Evolutionary conservation across 2,888 invertebrate species (phyloP), one percentile per base, ranked within the genome.

Genomic region (Perizoma flavofasciatum): DNA sequence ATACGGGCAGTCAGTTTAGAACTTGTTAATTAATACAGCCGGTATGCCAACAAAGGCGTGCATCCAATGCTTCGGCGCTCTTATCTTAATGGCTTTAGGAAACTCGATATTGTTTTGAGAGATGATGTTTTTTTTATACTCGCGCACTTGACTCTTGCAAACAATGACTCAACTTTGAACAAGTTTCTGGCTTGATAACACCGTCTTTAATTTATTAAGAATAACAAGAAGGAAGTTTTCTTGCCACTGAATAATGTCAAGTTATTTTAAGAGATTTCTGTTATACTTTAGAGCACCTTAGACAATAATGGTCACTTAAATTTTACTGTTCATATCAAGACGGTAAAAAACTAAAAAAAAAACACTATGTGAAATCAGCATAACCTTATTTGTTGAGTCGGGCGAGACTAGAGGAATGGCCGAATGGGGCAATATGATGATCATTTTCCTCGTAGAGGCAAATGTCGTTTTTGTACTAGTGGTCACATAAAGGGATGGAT

Each of bases 31-130:
- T 86, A 86, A 22, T 22, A 7, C 81, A 78, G 73, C 72, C 72
- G 71, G 75, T 71, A 70, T 71, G 70, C 71, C 69, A 78, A 83
- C 83, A 86, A 85, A 78, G 75, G 74, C 71, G 70, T 63, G 73
- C 77, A 69, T 82, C 81, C 78, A 75, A 77, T 81, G 80, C 79
- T 86, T 88, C 86, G 86, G 85, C 84, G 76, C 7, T 78, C 80
- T 89, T 88, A 89, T 88, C 88, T 88, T 89, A 89, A 90, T 89
- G 88, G 86, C 88, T 89, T 88, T 79, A 84, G 85, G 89, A 88
- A 89, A 88, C 86, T 89, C 86, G 82, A 87, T 89, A 88, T 86
- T 87, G 87, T 84, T 87, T 79, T 82, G 81, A 83, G 85, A 88
- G 85, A 88, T 85, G 85, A 85, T 85, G 86, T 83, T 89, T 88